A percentile compares a stretch with the other conserved stretches of the same genome.
Conservation (phyloP, 2,113 vertebrate genomes). For the Mastomys natalensis region DNA sequence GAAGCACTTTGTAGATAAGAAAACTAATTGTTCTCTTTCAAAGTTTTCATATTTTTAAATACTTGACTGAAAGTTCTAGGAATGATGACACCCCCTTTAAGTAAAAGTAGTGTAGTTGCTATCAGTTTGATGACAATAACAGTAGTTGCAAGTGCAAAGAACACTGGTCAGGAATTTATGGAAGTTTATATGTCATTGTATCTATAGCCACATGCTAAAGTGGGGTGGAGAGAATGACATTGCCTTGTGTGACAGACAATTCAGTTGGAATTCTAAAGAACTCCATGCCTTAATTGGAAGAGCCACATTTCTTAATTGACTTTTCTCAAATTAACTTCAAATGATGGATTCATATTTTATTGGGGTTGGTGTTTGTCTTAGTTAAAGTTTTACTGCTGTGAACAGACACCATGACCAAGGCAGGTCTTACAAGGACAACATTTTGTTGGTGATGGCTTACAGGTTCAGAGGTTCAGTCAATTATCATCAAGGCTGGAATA, state of each 20-base stretch:
- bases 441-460: too few species aligned
- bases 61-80: constrained; percentile 15
- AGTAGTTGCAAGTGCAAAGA: not conserved
- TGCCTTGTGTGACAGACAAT: not conserved
- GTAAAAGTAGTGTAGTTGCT: constrained; percentile 67
- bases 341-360: not conserved
- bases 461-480: too few species aligned
- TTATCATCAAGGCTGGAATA: too few species aligned
- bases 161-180: constrained; percentile 62
- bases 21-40: not conserved
- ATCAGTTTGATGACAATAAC: not conserved
- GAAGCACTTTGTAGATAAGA: not conserved
- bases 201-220: constrained; percentile 25
- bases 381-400: too few species aligned
- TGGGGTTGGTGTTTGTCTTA: not conserved
- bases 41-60: constrained; percentile 14
- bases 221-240: not conserved
- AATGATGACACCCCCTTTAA: not conserved
- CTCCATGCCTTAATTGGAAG: not conserved
- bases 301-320: not conserved
- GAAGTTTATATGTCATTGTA: not conserved
- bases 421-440: too few species aligned
- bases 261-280: constrained; percentile 23
- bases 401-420: too few species aligned
- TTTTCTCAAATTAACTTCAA: constrained; percentile 41